phyloP scores from a whole-genome alignment of 1,140 invertebrate species.

The Drosophila guanche region DNA sequence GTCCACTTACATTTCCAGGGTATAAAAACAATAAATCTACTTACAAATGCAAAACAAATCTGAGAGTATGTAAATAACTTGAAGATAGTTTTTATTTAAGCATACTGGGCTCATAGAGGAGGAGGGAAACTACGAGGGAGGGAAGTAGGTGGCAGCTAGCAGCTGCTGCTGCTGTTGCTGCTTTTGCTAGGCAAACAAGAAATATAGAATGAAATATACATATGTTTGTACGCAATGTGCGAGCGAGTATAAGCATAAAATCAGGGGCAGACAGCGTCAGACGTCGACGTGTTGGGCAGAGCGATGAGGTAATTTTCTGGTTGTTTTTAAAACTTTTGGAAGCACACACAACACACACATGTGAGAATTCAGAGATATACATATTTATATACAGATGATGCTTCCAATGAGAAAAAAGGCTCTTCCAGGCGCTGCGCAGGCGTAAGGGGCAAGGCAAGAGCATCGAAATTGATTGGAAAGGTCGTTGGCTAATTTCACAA shows the following conservation, averaged over 20 bases:
- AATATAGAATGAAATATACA: slow-evolving; percentile 57
- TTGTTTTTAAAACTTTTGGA: slow-evolving; percentile 49
- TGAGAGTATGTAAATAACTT: slow-evolving; percentile 46
- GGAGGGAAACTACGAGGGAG: slow-evolving; percentile 10
- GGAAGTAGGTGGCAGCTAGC: slow-evolving; percentile 25
- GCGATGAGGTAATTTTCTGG: slow-evolving; percentile 76
- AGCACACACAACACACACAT: slow-evolving; percentile 16
- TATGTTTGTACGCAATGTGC: slow-evolving; percentile 8
- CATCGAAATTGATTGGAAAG: slow-evolving; percentile 10
- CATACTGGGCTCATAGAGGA: neutral
- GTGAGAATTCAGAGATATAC: neutral
- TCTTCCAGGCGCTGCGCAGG: slow-evolving; percentile 51
- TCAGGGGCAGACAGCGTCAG: slow-evolving; percentile 66
- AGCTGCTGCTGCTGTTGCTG: slow-evolving; percentile 21
- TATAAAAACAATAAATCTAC: slow-evolving; percentile 58
- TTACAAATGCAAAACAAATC: slow-evolving; percentile 57
- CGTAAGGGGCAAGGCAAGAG: slow-evolving; percentile 49
- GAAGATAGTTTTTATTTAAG: slow-evolving; percentile 53
- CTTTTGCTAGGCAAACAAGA: slow-evolving; percentile 50
- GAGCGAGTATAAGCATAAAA: slow-evolving; percentile 49
- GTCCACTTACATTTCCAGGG: slow-evolving; percentile 2
- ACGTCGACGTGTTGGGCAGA: slow-evolving; percentile 53
- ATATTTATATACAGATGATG: slow-evolving; percentile 7
- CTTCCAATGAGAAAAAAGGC: slow-evolving; percentile 31
- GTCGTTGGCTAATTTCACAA: slow-evolving; percentile 60